These are phyloP conservation scores for Simalia tracyae DNA, from an alignment of 2,797 vertebrate species.

Conservation along the genomic window DNA sequence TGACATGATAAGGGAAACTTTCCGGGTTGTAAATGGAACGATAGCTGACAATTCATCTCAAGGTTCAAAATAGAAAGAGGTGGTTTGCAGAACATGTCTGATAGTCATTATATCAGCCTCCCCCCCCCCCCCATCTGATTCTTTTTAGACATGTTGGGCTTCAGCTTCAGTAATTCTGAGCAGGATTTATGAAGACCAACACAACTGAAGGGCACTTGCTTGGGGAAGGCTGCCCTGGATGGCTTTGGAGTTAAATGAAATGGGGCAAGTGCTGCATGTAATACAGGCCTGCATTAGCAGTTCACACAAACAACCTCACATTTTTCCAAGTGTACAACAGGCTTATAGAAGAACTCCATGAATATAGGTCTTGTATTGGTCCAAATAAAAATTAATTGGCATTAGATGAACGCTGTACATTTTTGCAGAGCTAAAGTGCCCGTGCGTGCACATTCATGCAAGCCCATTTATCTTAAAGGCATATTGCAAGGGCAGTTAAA, in stretches of 20 bases:
- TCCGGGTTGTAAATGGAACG: neutral
- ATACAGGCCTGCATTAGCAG: slow-evolving; percentile 5
- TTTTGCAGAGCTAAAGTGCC: neutral
- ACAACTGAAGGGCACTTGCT: neutral
- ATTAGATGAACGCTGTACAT: slow-evolving; percentile 8
- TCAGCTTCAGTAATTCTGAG: neutral
- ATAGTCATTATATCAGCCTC: neutral
- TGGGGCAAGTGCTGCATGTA: neutral
- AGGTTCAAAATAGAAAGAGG: neutral
- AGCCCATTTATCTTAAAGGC: slow-evolving; percentile 7
- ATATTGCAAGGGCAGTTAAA: slow-evolving; percentile 4
- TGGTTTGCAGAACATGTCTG: neutral
- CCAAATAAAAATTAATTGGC: slow-evolving; percentile 23
- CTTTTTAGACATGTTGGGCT: neutral
- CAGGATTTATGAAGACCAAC: neutral
- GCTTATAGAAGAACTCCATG: neutral
- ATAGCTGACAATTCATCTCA: neutral
- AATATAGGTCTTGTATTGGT: slow-evolving; percentile 21
- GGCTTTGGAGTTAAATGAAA: slow-evolving; percentile 28
- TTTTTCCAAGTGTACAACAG: slow-evolving; percentile 27
- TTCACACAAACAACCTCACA: slow-evolving; percentile 33
- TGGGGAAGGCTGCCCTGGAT: neutral
- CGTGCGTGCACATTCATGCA: neutral
- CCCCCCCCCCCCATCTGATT: neutral
- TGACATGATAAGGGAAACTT: neutral